A percentile compares a stretch with the other conserved stretches of the same genome.
Conservation (phyloP, 1,140 invertebrate species). For the Portunus trituberculatus region DNA sequence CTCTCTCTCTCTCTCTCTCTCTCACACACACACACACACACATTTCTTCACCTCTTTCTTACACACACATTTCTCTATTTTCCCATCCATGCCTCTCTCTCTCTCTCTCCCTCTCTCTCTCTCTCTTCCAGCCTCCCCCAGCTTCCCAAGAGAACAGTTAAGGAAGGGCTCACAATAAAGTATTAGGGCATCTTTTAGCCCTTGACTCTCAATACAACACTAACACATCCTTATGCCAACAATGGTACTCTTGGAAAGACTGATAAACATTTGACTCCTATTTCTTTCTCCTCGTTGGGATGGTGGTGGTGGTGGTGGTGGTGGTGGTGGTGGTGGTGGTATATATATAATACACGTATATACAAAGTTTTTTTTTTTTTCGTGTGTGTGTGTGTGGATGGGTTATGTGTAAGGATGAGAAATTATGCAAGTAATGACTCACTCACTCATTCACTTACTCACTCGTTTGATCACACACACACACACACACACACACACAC, state of each 20-base stretch:
- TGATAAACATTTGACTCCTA: too few relatives aligned
- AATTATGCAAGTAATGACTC: neutral
- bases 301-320: neutral
- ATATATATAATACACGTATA: neutral
- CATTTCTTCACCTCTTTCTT: neutral
- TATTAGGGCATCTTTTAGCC: slow-evolving; percentile 27
- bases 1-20: slow-evolving; percentile 43
- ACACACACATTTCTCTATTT: neutral
- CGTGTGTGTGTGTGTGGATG: slow-evolving; percentile 46
- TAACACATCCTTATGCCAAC: too few relatives aligned
- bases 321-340: too few relatives aligned
- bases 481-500: too few relatives aligned
- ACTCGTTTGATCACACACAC: neutral
- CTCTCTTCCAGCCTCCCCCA: neutral
- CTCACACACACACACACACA: neutral
- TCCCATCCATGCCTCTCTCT: slow-evolving; percentile 25
- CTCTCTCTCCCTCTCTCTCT: neutral
- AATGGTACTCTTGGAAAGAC: too few relatives aligned
- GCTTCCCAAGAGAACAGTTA: neutral
- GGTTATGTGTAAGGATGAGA: neutral
- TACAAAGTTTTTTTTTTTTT: slow-evolving; percentile 18
- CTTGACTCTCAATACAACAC: neutral
- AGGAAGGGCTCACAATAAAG: neutral
- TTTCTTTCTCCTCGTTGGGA: too few relatives aligned
- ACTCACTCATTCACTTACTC: neutral